Conservation (phyloP, 2,888 invertebrate genomes). For the Patella caerulea region DNA sequence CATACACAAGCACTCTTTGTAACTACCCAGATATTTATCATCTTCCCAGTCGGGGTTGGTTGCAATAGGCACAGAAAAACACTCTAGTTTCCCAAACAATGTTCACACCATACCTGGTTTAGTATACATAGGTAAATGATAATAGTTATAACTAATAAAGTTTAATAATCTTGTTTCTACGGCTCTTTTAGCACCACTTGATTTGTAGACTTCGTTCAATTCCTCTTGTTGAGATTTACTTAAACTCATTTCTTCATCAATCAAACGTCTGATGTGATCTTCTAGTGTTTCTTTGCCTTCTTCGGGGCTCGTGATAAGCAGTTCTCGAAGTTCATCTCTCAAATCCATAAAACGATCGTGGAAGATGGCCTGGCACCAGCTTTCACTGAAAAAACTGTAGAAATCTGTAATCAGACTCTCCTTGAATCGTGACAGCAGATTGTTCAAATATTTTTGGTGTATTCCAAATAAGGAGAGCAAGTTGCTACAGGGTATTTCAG, state of each 20-base stretch:
- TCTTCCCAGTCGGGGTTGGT: too few relatives aligned
- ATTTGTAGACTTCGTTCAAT: conserved; percentile 57
- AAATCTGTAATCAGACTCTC: conserved; percentile 78
- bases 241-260: conserved; percentile 67
- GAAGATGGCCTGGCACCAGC: conserved; percentile 69
- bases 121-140: conserved; percentile 72
- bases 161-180: conserved; percentile 69
- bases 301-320: conserved; percentile 65
- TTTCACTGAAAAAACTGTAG: conserved; percentile 69
- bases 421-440: conserved; percentile 77
- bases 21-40: too few relatives aligned
- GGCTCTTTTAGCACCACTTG: conserved; percentile 63
- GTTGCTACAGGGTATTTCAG: conserved; percentile 76
- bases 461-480: conserved; percentile 80
- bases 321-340: conserved; percentile 69
- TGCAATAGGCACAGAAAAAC: too few relatives aligned
- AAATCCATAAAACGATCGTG: conserved; percentile 71
- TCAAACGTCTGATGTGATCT: conserved; percentile 56
- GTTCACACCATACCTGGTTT: conserved; percentile 70
- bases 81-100: too few relatives aligned
- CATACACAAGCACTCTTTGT: too few relatives aligned
- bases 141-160: conserved; percentile 71
- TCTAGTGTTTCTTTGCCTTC: conserved; percentile 49
- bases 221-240: conserved; percentile 52
- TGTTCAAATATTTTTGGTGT: conserved; percentile 82